Conservation (phyloP, 2,888 invertebrate species). For the Horisme vitalbata region DNA sequence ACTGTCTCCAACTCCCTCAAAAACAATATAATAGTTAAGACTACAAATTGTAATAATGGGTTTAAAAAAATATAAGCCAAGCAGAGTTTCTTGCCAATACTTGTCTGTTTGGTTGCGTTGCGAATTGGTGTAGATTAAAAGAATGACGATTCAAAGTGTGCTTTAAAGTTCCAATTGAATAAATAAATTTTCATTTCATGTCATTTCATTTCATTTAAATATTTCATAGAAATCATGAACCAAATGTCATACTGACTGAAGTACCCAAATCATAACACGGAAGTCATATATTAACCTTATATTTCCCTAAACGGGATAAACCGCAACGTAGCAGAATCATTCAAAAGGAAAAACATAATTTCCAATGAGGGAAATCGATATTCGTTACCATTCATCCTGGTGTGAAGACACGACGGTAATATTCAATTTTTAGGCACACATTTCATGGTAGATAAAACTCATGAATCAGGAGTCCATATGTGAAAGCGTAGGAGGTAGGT, state of each 20-base stretch:
- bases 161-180: too few species aligned
- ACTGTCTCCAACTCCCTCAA: too few species aligned
- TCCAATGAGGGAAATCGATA: slow-evolving; percentile 38
- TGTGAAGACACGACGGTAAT: slow-evolving; percentile 60
- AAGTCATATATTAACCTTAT: slow-evolving; percentile 4
- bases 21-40: too few species aligned
- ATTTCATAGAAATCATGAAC: not conserved
- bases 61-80: too few species aligned
- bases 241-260: too few species aligned
- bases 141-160: too few species aligned
- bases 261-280: not conserved
- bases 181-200: too few species aligned
- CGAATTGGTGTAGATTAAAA: too few species aligned
- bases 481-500: slow-evolving; percentile 67
- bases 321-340: slow-evolving; percentile 11
- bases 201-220: too few species aligned
- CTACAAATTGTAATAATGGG: too few species aligned
- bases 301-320: slow-evolving; percentile 7
- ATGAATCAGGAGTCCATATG: slow-evolving; percentile 80
- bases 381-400: slow-evolving; percentile 60
- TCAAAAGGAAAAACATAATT: slow-evolving; percentile 24
- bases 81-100: too few species aligned
- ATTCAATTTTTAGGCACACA: slow-evolving; percentile 75
- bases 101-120: too few species aligned
- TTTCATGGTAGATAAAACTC: slow-evolving; percentile 80